Evolutionary conservation across 2,888 invertebrate species (phyloP).

Genomic region (Thecophora atra): DNA sequence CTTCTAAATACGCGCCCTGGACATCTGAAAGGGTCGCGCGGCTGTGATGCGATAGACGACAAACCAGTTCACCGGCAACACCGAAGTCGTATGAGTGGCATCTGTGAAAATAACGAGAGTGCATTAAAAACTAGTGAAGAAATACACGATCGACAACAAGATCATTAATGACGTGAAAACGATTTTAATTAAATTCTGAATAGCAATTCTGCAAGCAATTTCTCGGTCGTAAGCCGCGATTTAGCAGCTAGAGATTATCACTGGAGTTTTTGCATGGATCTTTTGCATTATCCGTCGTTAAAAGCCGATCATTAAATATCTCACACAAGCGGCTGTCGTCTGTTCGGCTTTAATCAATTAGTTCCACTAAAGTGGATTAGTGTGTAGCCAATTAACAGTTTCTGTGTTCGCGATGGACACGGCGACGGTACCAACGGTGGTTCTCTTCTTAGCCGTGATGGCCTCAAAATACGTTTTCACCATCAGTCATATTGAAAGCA

Average conservation of each 20-base stretch:
- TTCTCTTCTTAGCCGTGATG: too few relatives aligned
- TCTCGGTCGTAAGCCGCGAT: neutral
- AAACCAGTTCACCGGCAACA: slow-evolving; percentile 91
- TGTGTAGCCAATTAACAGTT: neutral
- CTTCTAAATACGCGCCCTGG: slow-evolving; percentile 88
- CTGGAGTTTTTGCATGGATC: neutral
- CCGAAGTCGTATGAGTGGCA: slow-evolving; percentile 94
- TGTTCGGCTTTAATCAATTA: neutral
- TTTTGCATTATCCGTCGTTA: neutral
- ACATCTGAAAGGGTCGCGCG: slow-evolving; percentile 87
- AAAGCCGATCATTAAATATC: neutral
- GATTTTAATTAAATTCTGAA: too few relatives aligned
- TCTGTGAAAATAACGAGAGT: slow-evolving; percentile 58
- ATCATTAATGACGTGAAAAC: too few relatives aligned
- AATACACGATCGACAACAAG: too few relatives aligned
- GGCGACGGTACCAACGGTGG: neutral
- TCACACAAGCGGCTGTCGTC: neutral
- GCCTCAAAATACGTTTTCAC: too few relatives aligned
- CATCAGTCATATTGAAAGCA: neutral
- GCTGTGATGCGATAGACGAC: slow-evolving; percentile 90
- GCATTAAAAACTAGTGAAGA: neutral
- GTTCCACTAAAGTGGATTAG: neutral
- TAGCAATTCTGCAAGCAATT: neutral
- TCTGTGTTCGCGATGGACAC: neutral
- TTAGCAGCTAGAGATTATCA: neutral